Percentiles rank a stretch among this genome's conserved stretches.
phyloP scores from a whole-genome alignment of 2,797 vertebrate genomes.

The Myotis vivesi region DNA sequence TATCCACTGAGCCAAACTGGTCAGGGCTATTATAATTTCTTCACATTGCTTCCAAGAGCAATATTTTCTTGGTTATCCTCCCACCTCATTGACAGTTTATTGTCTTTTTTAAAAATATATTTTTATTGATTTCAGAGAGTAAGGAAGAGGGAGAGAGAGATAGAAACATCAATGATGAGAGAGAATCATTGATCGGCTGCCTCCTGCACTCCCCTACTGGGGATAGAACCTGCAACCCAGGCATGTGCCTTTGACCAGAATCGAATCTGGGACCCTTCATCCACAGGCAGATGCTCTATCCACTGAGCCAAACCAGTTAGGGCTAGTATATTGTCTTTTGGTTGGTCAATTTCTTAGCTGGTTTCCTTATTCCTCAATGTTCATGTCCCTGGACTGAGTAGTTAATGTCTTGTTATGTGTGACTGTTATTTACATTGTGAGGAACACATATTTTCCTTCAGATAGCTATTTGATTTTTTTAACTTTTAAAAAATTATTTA shows the following conservation, averaged over 20 bases:
- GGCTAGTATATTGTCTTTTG: not conserved
- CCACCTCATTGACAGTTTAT: not conserved
- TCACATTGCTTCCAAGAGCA: not conserved
- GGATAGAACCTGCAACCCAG: no score
- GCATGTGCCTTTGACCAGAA: no score
- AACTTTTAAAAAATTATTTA: not conserved
- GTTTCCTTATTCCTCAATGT: not conserved
- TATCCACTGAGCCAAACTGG: no score
- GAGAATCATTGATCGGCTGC: no score
- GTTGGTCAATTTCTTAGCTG: not conserved
- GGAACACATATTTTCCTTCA: not conserved
- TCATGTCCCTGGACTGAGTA: not conserved
- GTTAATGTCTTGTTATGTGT: slow-evolving; percentile 22
- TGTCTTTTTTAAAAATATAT: not conserved
- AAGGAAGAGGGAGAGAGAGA: no score
- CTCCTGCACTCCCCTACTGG: no score
- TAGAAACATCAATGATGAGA: no score
- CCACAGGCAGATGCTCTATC: no score
- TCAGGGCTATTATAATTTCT: not conserved
- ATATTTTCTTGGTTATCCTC: not conserved
- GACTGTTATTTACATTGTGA: not conserved
- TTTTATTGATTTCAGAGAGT: no score
- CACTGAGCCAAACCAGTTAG: no score
- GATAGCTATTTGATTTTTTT: not conserved
- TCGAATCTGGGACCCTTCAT: no score